Conservation (phyloP, 1,140 invertebrate species). For the Leptinotarsa lineolata region DNA sequence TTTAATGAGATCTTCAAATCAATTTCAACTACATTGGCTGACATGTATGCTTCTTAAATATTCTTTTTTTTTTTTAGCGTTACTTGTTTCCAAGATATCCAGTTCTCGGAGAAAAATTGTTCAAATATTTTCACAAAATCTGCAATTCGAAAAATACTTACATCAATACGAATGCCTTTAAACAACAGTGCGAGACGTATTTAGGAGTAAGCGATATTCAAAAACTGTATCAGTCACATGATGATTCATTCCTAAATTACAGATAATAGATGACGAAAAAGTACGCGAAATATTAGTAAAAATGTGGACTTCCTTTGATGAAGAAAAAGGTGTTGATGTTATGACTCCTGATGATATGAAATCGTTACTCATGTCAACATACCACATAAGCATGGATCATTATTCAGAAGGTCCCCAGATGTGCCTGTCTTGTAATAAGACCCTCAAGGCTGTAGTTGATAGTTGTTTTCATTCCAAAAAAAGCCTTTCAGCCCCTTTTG, state of each 20-base stretch:
- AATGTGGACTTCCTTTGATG: constrained; percentile 57
- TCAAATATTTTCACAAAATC: constrained; percentile 64
- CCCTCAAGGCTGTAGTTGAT: constrained; percentile 70
- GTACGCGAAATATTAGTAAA: constrained; percentile 48
- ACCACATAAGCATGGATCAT: constrained; percentile 76
- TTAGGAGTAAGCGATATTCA: constrained; percentile 51
- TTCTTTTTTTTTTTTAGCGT: constrained; percentile 59
- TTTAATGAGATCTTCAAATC: too few relatives aligned
- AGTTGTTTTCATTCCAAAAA: constrained; percentile 82
- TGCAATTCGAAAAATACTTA: constrained; percentile 66
- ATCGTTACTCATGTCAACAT: constrained; percentile 70
- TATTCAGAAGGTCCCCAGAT: constrained; percentile 67
- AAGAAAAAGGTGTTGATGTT: constrained; percentile 55
- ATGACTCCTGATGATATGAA: constrained; percentile 65
- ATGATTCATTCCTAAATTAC: constrained; percentile 6
- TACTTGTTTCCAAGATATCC: constrained; percentile 79
- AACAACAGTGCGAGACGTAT: constrained; percentile 73
- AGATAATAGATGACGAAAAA: constrained; percentile 53
- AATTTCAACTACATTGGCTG: too few relatives aligned
- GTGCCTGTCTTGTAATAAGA: constrained; percentile 66
- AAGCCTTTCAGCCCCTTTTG: constrained; percentile 71
- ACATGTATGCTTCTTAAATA: too few relatives aligned
- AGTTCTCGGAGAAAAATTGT: constrained; percentile 71
- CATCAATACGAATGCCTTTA: constrained; percentile 65
- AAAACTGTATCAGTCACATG: not conserved